Evolutionary conservation across 2,888 invertebrate species (phyloP).

Genomic region (Anaspis maculata): DNA sequence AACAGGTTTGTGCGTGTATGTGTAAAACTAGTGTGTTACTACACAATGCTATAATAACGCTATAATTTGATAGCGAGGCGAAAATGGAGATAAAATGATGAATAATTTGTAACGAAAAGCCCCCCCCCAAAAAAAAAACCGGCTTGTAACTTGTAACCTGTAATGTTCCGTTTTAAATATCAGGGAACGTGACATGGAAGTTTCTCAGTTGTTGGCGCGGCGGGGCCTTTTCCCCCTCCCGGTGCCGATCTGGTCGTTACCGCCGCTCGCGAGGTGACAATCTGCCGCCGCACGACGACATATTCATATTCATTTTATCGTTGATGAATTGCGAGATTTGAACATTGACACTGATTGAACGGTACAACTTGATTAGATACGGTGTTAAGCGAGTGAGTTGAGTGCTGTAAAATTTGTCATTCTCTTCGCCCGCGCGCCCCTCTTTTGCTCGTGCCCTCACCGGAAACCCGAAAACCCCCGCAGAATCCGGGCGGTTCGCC

Average conservation of each 20-base stretch:
- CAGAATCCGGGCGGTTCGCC: no score
- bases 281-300: conserved; percentile 30
- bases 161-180: conserved; percentile 1
- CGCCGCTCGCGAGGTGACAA: conserved; percentile 28
- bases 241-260: conserved; percentile 21
- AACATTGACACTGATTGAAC: conserved; percentile 41
- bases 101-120: no score
- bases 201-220: background rate
- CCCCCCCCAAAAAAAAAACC: no score
- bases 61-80: no score
- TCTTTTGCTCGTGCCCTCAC: conserved; percentile 8
- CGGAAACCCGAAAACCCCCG: no score
- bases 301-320: conserved; percentile 39
- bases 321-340: conserved; percentile 39
- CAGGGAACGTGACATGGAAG: no score
- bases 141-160: no score
- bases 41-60: no score
- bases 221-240: background rate
- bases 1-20: no score
- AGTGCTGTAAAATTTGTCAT: conserved; percentile 32
- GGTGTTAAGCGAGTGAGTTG: conserved; percentile 31
- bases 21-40: no score
- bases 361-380: conserved; percentile 38
- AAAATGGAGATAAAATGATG: no score
- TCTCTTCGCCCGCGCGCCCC: conserved; percentile 7